Evolutionary conservation across 2,888 invertebrate genomes (phyloP), one percentile per base, ranked within the genome.

Genomic region (Apantesis nais): DNA sequence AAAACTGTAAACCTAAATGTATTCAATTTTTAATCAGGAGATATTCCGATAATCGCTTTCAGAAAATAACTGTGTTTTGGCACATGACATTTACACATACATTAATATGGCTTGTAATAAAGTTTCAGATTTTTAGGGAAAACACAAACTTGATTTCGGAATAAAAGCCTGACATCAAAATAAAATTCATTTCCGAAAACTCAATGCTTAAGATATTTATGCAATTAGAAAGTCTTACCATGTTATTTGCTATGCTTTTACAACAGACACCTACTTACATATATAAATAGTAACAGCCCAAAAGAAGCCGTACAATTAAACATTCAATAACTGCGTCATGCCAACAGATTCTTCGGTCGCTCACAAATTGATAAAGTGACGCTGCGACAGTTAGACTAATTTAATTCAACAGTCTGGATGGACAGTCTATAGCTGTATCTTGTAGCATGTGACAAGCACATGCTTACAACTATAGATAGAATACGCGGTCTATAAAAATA

Each of bases 281-380:
- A 8, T 22, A 55, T 55, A 25, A 55, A n/a, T 55, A 55, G 14
- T 14, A 55, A 55, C 25, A 12, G 25, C 55, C 58, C 29, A 29
- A 29, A 29, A 58, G 58, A 58, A 58, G 8, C 58, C 29, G 39
- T 31, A 55, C 25, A 31, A 60, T 37, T 63, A 71, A 68, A 55
- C 75, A 80, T 73, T 78, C 78, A 66, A 61, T 63, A 72, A 69
- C 68, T 62, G 70, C 75, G 78, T 77, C 68, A 61, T 73, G 60
- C 71, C 62, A 77, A 63, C 52, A 68, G 44, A 71, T 73, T 62
- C 25, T 39, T 62, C n/a, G 34, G 72, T 66, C 65, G 67, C 34
- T 73, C 67, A 60, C 63, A 72, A 79, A 78, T 81, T 79, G 78
- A 81, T 81, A 78, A 78, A 79, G 70, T 71, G 73, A 68, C 78